These are phyloP conservation scores for Megaptera novaeangliae DNA, from an alignment of 2,113 vertebrate genomes.

Conservation along the genomic window DNA sequence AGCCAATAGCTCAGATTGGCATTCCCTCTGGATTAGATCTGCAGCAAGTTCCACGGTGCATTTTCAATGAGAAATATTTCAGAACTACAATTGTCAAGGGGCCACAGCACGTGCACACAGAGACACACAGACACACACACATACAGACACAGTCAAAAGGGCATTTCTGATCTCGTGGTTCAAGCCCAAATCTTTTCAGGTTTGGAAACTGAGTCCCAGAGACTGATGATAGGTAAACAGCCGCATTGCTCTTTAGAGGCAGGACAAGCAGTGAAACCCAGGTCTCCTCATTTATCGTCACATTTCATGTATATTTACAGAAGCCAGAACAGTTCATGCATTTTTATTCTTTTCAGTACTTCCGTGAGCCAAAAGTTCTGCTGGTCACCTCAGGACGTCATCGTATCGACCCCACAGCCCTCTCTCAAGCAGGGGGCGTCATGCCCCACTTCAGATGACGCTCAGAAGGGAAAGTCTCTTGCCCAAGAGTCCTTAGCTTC, in stretches of 20 bases:
- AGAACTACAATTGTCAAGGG: rapidly evolving
- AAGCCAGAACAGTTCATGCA: rapidly evolving
- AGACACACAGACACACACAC: background rate
- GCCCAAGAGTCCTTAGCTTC: background rate
- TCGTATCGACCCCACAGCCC: rapidly evolving
- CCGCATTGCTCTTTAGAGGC: rapidly evolving
- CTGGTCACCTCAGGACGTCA: rapidly evolving
- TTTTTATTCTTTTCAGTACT: rapidly evolving
- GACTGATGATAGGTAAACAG: rapidly evolving
- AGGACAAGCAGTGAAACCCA: too few relatives aligned
- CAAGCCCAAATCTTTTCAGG: background rate
- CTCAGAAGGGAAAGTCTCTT: background rate
- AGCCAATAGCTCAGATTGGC: too few relatives aligned
- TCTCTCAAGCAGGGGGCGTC: background rate
- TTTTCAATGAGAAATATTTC: background rate
- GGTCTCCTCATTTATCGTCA: rapidly evolving
- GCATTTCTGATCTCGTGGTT: rapidly evolving
- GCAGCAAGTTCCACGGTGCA: rapidly evolving
- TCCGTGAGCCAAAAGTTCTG: rapidly evolving
- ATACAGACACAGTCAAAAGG: too few relatives aligned
- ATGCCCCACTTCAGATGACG: rapidly evolving
- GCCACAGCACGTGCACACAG: background rate
- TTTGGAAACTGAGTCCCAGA: background rate
- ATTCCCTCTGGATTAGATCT: background rate
- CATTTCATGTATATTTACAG: background rate